Percentiles rank a stretch among this genome's conserved stretches.
Evolutionary conservation across 2,797 vertebrate species (phyloP).

Genomic region (Sphenopsis melanotis): DNA sequence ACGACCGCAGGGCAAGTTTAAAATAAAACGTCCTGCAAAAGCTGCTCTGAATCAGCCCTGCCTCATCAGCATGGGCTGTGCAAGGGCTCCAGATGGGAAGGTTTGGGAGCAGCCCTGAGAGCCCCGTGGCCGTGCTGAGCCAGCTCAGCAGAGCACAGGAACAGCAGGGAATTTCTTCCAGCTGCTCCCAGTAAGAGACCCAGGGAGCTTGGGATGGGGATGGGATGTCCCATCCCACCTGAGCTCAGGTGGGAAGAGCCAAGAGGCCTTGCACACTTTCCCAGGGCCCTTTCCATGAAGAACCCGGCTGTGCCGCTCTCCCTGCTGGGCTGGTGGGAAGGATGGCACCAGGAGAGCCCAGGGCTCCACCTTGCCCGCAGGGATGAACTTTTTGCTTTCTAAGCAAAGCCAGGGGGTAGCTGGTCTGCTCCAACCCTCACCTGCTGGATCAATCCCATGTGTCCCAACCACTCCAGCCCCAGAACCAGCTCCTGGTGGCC

Average conservation of each 20-base stretch:
- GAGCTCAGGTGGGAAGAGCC: neutral
- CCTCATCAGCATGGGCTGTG: neutral
- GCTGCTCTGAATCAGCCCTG: neutral
- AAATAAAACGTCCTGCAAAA: neutral
- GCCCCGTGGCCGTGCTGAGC: neutral
- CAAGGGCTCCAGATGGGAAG: neutral
- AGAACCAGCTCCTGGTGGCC: neutral
- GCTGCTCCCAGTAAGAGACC: neutral
- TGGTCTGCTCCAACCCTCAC: neutral
- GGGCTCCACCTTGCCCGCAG: neutral
- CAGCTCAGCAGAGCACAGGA: neutral
- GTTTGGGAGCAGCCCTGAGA: neutral
- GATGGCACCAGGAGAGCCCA: neutral
- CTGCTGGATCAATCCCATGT: neutral
- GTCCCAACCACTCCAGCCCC: neutral
- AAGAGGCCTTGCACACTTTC: rapidly evolving
- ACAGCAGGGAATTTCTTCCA: neutral
- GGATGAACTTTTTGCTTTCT: neutral
- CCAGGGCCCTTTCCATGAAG: neutral
- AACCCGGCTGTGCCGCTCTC: neutral
- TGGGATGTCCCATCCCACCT: rapidly evolving
- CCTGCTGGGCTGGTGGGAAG: neutral
- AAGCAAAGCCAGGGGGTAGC: neutral
- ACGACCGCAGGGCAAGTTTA: neutral
- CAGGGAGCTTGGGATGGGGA: neutral